These are phyloP conservation scores for Salminus brasiliensis DNA, from an alignment of 2,113 vertebrate species.

Conservation along the genomic window DNA sequence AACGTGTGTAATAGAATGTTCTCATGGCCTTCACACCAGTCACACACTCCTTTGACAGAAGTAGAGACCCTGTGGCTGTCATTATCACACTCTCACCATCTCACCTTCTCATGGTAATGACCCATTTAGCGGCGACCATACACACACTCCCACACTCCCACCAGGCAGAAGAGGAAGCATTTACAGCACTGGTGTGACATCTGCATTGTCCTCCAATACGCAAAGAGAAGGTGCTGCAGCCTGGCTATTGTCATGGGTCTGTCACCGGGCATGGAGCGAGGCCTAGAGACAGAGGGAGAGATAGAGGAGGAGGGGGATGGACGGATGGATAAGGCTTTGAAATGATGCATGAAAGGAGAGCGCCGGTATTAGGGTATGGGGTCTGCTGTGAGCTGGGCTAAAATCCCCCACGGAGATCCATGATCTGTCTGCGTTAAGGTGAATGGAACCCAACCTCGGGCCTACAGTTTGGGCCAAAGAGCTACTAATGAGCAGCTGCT, in stretches of 20 bases:
- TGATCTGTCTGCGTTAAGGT: conserved; percentile 77
- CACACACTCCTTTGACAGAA: conserved; percentile 27
- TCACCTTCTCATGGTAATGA: conserved; percentile 71
- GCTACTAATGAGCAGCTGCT: conserved; percentile 54
- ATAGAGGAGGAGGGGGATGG: conserved; percentile 28
- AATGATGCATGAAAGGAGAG: conserved; percentile 79
- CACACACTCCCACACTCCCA: conserved; percentile 58
- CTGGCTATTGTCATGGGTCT: conserved; percentile 65
- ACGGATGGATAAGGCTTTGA: conserved; percentile 69
- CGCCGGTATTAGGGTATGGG: conserved; percentile 77
- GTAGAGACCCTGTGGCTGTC: conserved; percentile 48
- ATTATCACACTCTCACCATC: conserved; percentile 69
- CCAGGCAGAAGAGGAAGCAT: conserved; percentile 73
- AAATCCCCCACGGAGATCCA: conserved; percentile 72
- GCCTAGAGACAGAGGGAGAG: conserved; percentile 18
- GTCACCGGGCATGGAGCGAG: conserved; percentile 53
- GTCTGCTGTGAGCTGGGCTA: conserved; percentile 68
- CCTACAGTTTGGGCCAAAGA: conserved; percentile 23
- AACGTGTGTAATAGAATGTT: neutral
- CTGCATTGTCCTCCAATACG: conserved; percentile 76
- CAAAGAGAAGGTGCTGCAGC: conserved; percentile 73
- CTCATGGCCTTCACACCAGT: neutral
- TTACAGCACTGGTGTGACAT: conserved; percentile 64
- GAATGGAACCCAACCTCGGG: conserved; percentile 52
- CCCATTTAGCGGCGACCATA: conserved; percentile 70